A percentile compares a stretch with the other conserved stretches of the same genome.
Evolutionary conservation across 2,888 invertebrate genomes (phyloP).

Genomic region (Dasysyrphus albostriatus): DNA sequence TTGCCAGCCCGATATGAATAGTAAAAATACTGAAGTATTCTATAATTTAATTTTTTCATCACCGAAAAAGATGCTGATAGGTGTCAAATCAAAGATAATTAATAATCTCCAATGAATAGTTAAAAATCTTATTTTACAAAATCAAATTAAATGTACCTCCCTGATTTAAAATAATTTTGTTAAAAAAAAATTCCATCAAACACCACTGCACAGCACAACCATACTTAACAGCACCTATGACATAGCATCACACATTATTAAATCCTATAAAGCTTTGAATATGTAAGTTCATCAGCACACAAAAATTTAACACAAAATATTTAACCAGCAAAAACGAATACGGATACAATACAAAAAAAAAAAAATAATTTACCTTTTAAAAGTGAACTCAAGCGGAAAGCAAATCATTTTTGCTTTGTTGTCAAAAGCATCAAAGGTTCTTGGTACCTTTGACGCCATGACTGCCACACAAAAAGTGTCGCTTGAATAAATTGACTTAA

Average conservation of each 20-base stretch:
- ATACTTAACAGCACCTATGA: not conserved
- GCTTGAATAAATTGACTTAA: constrained; percentile 66
- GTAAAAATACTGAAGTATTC: no score
- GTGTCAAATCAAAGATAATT: no score
- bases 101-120: no score
- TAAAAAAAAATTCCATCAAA: no score
- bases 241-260: not conserved
- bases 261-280: not conserved
- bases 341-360: not conserved
- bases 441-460: constrained; percentile 38
- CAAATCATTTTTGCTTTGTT: constrained; percentile 51
- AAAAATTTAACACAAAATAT: constrained; percentile 2
- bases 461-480: constrained; percentile 28
- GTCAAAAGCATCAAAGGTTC: constrained; percentile 65
- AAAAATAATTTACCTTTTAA: constrained; percentile 4
- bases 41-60: no score
- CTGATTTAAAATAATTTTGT: no score
- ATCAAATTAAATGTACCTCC: no score
- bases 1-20: no score
- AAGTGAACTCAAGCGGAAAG: constrained; percentile 43
- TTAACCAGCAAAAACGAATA: not conserved
- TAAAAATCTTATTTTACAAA: no score
- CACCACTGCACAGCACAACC: no score
- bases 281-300: not conserved
- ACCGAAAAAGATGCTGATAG: no score